Conservation (phyloP, 2,113 vertebrate species). For the Euleptes europaea region DNA sequence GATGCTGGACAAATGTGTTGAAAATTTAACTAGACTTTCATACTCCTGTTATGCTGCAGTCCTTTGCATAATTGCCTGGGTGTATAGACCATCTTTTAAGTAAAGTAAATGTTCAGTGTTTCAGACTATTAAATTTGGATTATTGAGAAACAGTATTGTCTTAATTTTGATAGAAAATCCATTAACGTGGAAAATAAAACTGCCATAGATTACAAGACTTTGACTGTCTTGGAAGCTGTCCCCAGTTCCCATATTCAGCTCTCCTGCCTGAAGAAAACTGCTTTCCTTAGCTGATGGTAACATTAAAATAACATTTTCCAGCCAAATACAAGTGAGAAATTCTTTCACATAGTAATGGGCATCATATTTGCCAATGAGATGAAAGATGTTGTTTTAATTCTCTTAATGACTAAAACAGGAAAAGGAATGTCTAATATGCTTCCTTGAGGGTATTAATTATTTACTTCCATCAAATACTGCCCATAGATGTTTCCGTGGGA, state of each 20-base stretch:
- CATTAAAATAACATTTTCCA: conserved; percentile 54
- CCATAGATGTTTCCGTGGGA: conserved; percentile 54
- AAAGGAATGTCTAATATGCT: conserved; percentile 54
- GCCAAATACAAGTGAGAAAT: conserved; percentile 43
- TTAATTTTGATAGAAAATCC: conserved; percentile 55
- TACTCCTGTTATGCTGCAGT: conserved; percentile 44
- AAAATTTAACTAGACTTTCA: conserved; percentile 46
- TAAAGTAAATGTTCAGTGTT: not conserved
- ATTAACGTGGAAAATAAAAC: conserved; percentile 64
- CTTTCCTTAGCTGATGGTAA: conserved; percentile 46
- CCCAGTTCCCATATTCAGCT: conserved; percentile 58
- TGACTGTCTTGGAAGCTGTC: conserved; percentile 63
- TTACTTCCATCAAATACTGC: conserved; percentile 60
- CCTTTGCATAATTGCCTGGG: not conserved
- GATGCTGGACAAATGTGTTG: conserved; percentile 23
- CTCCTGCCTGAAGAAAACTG: conserved; percentile 50
- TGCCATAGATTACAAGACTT: conserved; percentile 54
- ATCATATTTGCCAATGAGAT: conserved; percentile 49
- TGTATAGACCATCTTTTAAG: too few relatives aligned
- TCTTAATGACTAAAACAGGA: conserved; percentile 47
- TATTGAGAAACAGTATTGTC: conserved; percentile 46
- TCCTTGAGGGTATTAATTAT: conserved; percentile 64
- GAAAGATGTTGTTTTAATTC: conserved; percentile 48
- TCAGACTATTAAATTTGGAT: not conserved
- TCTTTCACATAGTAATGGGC: conserved; percentile 27